Evolutionary conservation across 2,888 invertebrate genomes (phyloP).

Genomic region (Orchesella flavescens): DNA sequence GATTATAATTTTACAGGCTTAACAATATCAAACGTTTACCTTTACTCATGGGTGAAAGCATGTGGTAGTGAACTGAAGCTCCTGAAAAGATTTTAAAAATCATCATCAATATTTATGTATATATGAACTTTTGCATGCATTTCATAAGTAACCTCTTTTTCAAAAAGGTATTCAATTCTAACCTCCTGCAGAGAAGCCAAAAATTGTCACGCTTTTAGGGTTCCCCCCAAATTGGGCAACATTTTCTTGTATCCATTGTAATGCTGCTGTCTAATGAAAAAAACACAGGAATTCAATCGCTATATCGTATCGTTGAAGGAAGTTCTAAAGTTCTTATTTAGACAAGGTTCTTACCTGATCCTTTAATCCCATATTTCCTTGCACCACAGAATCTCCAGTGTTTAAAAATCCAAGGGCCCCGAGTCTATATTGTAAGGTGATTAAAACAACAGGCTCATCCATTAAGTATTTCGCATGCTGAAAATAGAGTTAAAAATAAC

Average conservation of each 20-base stretch:
- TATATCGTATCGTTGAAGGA: no score
- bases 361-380: slow-evolving; percentile 61
- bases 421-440: slow-evolving; percentile 65
- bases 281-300: no score
- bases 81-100: slow-evolving; percentile 13
- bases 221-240: slow-evolving; percentile 61
- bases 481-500: no score
- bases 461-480: slow-evolving; percentile 54
- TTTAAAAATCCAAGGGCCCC: slow-evolving; percentile 61
- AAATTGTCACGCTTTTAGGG: slow-evolving; percentile 48
- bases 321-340: no score
- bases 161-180: neutral
- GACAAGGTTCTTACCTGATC: no score
- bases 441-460: slow-evolving; percentile 61
- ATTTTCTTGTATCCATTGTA: slow-evolving; percentile 55
- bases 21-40: slow-evolving; percentile 37
- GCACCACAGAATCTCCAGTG: slow-evolving; percentile 50
- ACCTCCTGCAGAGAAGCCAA: slow-evolving; percentile 54
- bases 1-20: no score
- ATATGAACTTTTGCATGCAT: neutral
- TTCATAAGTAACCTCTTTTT: no score
- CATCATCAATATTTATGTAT: neutral
- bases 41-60: slow-evolving; percentile 61
- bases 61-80: slow-evolving; percentile 47
- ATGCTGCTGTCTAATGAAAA: no score